A percentile compares a stretch with the other conserved stretches of the same genome.
Conservation (phyloP, 1,140 invertebrate species). For the Hycleus phaleratus region DNA sequence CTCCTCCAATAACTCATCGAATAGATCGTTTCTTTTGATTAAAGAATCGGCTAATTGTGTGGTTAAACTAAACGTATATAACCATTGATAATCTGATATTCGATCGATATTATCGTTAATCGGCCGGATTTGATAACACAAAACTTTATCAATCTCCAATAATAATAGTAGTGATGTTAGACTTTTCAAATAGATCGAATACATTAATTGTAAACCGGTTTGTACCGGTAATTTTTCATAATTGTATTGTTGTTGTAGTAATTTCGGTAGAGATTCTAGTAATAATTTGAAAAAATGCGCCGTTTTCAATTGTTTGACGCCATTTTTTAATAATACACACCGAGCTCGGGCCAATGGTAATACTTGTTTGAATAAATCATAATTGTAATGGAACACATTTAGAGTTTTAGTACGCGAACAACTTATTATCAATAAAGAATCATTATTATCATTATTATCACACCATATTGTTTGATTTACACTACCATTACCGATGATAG, state of each 20-base stretch:
- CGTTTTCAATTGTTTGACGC: slow-evolving; percentile 47
- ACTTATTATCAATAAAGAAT: slow-evolving; percentile 44
- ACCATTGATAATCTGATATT: slow-evolving; percentile 53
- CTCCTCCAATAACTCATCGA: slow-evolving; percentile 38
- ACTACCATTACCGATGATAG: slow-evolving; percentile 48
- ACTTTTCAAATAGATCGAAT: slow-evolving; percentile 55
- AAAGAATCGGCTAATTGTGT: slow-evolving; percentile 50
- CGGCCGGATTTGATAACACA: slow-evolving; percentile 46
- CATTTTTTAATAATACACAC: slow-evolving; percentile 45
- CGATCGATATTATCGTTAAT: slow-evolving; percentile 38
- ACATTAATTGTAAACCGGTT: slow-evolving; percentile 52
- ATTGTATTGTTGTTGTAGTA: slow-evolving; percentile 49
- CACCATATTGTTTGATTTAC: slow-evolving; percentile 46
- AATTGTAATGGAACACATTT: slow-evolving; percentile 42
- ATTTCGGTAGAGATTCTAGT: slow-evolving; percentile 45
- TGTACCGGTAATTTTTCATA: slow-evolving; percentile 52
- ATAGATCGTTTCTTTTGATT: slow-evolving; percentile 44
- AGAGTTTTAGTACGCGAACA: slow-evolving; percentile 51
- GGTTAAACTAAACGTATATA: slow-evolving; percentile 48
- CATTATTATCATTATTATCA: slow-evolving; percentile 26
- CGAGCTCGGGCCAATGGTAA: slow-evolving; percentile 46
- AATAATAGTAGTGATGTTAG: slow-evolving; percentile 49
- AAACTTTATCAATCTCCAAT: slow-evolving; percentile 48
- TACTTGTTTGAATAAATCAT: slow-evolving; percentile 40
- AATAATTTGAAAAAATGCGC: slow-evolving; percentile 51